phyloP scores from a whole-genome alignment of 2,113 vertebrate genomes.

The Platichthys stellatus region DNA sequence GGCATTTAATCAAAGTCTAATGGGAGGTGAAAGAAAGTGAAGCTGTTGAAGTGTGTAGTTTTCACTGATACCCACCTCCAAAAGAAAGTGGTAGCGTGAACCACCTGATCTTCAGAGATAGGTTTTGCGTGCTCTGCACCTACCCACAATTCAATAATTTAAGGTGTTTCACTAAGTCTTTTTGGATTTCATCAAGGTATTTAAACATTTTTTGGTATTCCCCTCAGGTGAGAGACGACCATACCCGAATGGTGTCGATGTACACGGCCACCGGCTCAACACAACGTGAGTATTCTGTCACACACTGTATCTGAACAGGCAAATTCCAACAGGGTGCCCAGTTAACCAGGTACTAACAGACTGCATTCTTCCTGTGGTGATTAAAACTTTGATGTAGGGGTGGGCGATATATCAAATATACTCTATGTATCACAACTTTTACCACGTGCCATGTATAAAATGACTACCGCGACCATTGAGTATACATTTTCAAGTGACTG shows the following conservation, averaged over 20 bases:
- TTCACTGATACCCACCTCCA: slow-evolving; percentile 79
- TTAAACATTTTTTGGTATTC: background rate
- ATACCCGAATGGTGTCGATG: slow-evolving; percentile 61
- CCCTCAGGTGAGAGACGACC: slow-evolving; percentile 78
- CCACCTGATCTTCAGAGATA: slow-evolving; percentile 70
- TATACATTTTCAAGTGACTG: no score
- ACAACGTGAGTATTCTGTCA: slow-evolving; percentile 73
- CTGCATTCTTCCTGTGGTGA: slow-evolving; percentile 44
- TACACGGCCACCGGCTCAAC: slow-evolving; percentile 80
- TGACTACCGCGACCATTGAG: no score
- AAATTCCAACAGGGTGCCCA: slow-evolving; percentile 37
- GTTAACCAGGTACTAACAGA: slow-evolving; percentile 35
- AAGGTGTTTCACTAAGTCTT: background rate
- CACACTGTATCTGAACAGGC: slow-evolving; percentile 11
- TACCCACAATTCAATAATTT: slow-evolving; percentile 65
- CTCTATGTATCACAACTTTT: no score
- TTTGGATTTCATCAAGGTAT: background rate
- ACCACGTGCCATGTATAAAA: no score
- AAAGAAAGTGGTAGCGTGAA: slow-evolving; percentile 75
- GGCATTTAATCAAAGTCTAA: background rate
- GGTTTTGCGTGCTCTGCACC: slow-evolving; percentile 70
- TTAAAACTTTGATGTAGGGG: slow-evolving; percentile 20
- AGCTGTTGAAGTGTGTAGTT: slow-evolving; percentile 66
- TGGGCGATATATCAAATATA: no score
- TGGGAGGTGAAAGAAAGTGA: slow-evolving; percentile 81